These are phyloP conservation scores for Patella vulgata DNA, from an alignment of 1,140 invertebrate species.

Conservation along the genomic window DNA sequence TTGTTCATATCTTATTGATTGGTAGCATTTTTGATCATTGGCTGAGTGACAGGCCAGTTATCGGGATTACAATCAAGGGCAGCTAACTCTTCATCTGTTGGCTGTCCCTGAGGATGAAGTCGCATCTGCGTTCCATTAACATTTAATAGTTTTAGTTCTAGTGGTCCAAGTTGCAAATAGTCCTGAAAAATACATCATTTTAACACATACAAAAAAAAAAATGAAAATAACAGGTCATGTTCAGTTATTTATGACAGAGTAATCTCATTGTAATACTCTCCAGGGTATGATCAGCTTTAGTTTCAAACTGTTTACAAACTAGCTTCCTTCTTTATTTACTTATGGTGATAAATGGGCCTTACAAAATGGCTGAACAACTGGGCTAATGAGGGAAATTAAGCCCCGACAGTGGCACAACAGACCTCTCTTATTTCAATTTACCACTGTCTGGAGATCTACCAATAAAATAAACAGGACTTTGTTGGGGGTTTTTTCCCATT, in stretches of 20 bases:
- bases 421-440: no score
- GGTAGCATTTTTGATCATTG: conserved; percentile 52
- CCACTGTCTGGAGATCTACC: no score
- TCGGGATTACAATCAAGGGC: conserved; percentile 57
- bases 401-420: no score
- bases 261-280: no score
- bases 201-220: not conserved
- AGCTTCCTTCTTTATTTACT: no score
- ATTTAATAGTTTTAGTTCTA: conserved; percentile 61
- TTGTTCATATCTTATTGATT: conserved; percentile 13
- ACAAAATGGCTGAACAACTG: no score
- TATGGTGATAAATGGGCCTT: no score
- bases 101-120: conserved; percentile 41
- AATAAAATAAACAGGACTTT: no score
- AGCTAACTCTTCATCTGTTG: conserved; percentile 45
- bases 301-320: no score
- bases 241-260: not conserved
- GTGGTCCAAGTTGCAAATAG: conserved; percentile 58
- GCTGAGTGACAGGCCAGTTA: conserved; percentile 60
- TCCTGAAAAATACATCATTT: conserved; percentile 37
- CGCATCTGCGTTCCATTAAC: conserved; percentile 51
- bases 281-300: no score
- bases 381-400: no score
- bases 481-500: no score
- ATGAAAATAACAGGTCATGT: not conserved